Percentiles rank a stretch among this genome's conserved stretches.
These are phyloP conservation scores for Drosophila infuscata DNA, from an alignment of 2,888 invertebrate species.

Conservation along the genomic window DNA sequence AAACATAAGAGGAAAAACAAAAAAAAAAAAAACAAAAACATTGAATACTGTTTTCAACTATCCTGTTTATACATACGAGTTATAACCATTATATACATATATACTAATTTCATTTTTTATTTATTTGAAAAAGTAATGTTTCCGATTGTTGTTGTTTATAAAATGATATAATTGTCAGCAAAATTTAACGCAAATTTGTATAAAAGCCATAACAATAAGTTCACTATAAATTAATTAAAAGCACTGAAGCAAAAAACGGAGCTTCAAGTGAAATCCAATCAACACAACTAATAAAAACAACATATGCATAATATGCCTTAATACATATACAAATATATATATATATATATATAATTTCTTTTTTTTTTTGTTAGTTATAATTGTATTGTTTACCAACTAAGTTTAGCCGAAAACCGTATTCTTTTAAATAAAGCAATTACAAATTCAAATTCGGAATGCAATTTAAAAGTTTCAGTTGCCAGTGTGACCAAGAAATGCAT, in stretches of 20 bases:
- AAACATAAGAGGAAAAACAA: not conserved
- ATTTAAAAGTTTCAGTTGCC: not conserved
- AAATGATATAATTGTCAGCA: constrained; percentile 14
- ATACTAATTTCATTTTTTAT: constrained; percentile 37
- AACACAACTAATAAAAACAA: constrained; percentile 19
- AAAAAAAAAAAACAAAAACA: not conserved
- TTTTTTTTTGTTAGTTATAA: constrained; percentile 61
- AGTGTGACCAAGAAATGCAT: constrained; percentile 32
- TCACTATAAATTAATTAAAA: constrained; percentile 65
- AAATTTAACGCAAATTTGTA: constrained; percentile 47
- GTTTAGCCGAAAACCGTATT: constrained; percentile 58
- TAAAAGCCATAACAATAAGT: constrained; percentile 82
- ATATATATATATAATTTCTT: constrained; percentile 10
- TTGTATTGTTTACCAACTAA: constrained; percentile 38
- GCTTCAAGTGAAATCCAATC: constrained; percentile 17
- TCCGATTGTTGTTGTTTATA: constrained; percentile 18
- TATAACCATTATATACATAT: constrained; percentile 13
- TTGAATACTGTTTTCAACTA: constrained; percentile 28
- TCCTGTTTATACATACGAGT: constrained; percentile 37
- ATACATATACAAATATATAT: constrained; percentile 25
- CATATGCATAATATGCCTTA: constrained; percentile 25
- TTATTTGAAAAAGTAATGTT: constrained; percentile 44
- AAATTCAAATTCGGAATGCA: constrained; percentile 27
- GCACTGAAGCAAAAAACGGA: constrained; percentile 14
- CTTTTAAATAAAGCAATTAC: constrained; percentile 66